Evolutionary conservation across 2,113 vertebrate species (phyloP).

Genomic region (Candoia aspera): DNA sequence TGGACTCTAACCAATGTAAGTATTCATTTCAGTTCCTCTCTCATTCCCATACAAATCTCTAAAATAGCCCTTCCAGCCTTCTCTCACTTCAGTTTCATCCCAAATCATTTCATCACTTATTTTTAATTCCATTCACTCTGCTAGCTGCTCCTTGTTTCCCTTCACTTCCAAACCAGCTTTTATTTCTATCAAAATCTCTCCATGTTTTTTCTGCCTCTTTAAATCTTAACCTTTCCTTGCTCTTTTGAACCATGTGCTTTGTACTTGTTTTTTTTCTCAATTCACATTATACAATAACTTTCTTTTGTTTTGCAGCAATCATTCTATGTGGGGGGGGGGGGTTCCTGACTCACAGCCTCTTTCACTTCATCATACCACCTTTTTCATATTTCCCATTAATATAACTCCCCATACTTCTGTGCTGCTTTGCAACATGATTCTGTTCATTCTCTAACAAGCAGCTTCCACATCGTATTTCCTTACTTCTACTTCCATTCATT

Average conservation of each 20-base stretch:
- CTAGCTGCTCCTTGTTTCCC: background rate
- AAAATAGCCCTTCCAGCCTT: background rate
- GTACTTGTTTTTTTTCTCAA: background rate
- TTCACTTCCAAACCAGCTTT: background rate
- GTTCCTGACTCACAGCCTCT: background rate
- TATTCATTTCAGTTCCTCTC: background rate
- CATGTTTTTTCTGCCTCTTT: background rate
- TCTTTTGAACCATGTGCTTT: background rate
- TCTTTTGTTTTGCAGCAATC: background rate
- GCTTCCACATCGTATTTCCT: background rate
- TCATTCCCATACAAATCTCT: background rate
- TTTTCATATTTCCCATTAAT: background rate
- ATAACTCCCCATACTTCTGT: background rate
- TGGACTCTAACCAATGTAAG: background rate
- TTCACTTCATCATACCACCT: background rate
- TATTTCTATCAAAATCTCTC: background rate
- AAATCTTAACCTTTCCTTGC: background rate
- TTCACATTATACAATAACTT: background rate
- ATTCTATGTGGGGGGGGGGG: background rate
- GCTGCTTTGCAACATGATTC: background rate
- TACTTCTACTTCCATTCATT: background rate
- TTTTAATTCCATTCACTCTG: background rate
- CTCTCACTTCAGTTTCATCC: background rate
- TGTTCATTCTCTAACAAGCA: background rate
- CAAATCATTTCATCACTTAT: background rate